Evolutionary conservation across 1,140 invertebrate genomes (phyloP).

Genomic region (Conus ventricosus): DNA sequence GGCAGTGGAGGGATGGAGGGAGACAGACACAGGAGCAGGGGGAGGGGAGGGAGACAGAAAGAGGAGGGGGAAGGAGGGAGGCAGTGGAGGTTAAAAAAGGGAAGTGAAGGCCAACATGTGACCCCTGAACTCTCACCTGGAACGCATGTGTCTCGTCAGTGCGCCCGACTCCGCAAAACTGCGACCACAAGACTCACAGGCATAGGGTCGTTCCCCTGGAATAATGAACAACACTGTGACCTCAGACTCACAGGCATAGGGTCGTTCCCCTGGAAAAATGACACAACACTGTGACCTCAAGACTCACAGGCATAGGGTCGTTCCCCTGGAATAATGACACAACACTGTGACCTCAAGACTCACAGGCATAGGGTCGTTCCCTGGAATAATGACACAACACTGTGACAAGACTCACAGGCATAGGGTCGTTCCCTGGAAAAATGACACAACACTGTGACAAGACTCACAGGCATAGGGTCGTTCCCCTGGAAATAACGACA

Average conservation of each 20-base stretch:
- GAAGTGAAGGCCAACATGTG: too few species aligned
- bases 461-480: too few species aligned
- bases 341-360: constrained; percentile 65
- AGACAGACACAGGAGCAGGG: too few species aligned
- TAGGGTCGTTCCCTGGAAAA: too few species aligned
- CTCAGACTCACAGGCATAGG: neutral
- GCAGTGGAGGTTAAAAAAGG: too few species aligned
- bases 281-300: constrained; percentile 67
- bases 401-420: too few species aligned
- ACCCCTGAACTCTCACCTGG: constrained; percentile 56
- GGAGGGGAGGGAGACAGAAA: too few species aligned
- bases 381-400: constrained; percentile 42
- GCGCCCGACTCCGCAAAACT: constrained; percentile 72
- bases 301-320: constrained; percentile 68
- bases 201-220: constrained; percentile 70
- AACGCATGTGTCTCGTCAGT: constrained; percentile 68
- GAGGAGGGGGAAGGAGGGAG: too few species aligned
- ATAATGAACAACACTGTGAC: neutral
- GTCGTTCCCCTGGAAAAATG: too few species aligned
- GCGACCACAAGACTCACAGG: constrained; percentile 68
- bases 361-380: constrained; percentile 71
- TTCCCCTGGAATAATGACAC: constrained; percentile 61
- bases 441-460: too few species aligned
- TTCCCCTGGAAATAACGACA: too few species aligned
- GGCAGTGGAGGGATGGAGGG: too few species aligned